Evolutionary conservation across 2,113 vertebrate species (phyloP), one percentile per base, ranked within the genome.

Genomic region (Silurus meridionalis): DNA sequence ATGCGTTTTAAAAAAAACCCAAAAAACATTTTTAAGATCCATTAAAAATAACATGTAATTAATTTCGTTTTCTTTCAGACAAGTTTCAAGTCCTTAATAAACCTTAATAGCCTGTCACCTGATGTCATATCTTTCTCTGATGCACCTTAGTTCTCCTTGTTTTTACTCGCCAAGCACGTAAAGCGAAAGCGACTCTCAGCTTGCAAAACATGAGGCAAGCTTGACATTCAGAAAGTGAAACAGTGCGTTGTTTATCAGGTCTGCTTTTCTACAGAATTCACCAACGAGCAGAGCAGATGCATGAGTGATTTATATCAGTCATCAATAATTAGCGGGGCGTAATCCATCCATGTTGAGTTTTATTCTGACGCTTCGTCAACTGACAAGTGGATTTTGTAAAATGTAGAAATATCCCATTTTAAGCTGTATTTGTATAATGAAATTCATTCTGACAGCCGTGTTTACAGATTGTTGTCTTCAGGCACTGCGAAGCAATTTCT

Each of bases 401-500:
- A 28, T 28, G 1, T 78, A 50, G 55, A 28, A 78, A 78, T 57
- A 57, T 55, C 50, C 1, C 4, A 23, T 77, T 46, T 77, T 53
- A 23, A 2, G 21, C 17, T 15, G 52, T 28, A 17, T 78, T 80
- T 37, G 25, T 80, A 10, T 58, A 58, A 58, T 9, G n/a, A 37
- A 77, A 55, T 55, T 8, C 1, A 19, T 79, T 79, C 78, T 21
- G 78, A 37, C 77, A 19, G 25, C 13, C n/a, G 3, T 60, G 78
- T 50, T 72, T 48, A 72, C 78, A 61, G 75, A 28, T 60, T 58
- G 55, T 58, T 81, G 64, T 81, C 25, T n/a, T 75, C n/a, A 25
- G 60, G 46, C 82, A 15, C n/a, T 25, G 72, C 6, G 1, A 84
- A 72, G 58, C 63, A 72, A 79, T 78, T 69, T 82, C 69, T 81